Percentiles rank a stretch among this genome's conserved stretches.
phyloP scores from a whole-genome alignment of 2,888 invertebrate genomes.

The Andrena praecox region DNA sequence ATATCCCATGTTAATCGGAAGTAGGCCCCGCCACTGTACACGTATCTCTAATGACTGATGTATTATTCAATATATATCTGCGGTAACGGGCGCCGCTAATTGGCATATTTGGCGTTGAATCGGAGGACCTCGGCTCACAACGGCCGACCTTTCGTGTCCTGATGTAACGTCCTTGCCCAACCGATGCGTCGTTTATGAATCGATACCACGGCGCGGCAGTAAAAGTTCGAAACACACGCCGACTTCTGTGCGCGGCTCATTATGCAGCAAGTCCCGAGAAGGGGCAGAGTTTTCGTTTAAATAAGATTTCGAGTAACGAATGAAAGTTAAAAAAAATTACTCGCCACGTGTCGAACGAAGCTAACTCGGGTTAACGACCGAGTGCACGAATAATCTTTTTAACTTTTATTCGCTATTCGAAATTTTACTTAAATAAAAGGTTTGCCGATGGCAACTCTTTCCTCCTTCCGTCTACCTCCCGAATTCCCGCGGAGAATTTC shows the following conservation, averaged over 20 bases:
- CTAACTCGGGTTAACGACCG: too few species aligned
- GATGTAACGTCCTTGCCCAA: conserved; percentile 54
- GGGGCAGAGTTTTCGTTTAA: too few species aligned
- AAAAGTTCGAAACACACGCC: conserved; percentile 23
- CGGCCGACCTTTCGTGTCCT: conserved; percentile 53
- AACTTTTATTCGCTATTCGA: too few species aligned
- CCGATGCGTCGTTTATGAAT: conserved; percentile 48
- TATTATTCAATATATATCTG: conserved; percentile 51
- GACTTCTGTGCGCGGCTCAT: background rate
- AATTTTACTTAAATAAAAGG: too few species aligned
- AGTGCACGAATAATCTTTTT: too few species aligned
- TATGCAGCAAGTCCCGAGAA: too few species aligned
- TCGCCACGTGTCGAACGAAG: too few species aligned
- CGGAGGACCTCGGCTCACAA: conserved; percentile 21
- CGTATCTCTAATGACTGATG: conserved; percentile 36
- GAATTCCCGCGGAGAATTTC: too few species aligned
- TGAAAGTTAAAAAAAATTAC: too few species aligned
- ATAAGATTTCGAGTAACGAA: background rate
- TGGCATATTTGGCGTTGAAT: conserved; percentile 45
- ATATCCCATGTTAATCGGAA: conserved; percentile 30
- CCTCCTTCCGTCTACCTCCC: too few species aligned
- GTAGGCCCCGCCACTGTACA: conserved; percentile 9
- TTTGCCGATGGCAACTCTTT: too few species aligned
- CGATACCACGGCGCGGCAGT: conserved; percentile 35
- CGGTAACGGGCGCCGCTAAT: conserved; percentile 42